Evolutionary conservation across 1,140 invertebrate species (phyloP).

Genomic region (Whitmania pigra): DNA sequence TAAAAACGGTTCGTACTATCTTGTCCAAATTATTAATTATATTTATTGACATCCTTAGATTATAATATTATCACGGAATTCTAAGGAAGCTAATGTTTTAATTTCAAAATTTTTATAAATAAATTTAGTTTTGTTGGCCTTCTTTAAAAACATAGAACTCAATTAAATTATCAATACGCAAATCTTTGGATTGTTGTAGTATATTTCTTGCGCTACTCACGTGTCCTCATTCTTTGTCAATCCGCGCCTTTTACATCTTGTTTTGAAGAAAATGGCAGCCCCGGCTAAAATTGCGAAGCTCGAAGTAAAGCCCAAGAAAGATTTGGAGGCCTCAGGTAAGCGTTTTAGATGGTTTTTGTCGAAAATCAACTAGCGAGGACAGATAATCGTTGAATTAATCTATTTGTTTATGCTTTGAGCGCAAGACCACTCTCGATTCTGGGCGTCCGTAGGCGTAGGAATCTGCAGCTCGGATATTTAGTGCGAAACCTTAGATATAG

Average conservation of each 20-base stretch:
- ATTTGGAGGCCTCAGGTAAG: background rate
- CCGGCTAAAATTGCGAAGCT: background rate
- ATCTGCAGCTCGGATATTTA: background rate
- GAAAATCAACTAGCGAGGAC: background rate
- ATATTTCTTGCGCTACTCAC: constrained; percentile 2
- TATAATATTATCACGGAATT: too few relatives aligned
- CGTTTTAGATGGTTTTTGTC: background rate
- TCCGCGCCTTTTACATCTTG: constrained; percentile 6
- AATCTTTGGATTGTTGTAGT: too few relatives aligned
- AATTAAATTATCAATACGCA: too few relatives aligned
- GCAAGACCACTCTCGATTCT: background rate
- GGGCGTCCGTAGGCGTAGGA: constrained; percentile 7
- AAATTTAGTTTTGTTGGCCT: too few relatives aligned
- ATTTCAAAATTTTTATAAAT: too few relatives aligned
- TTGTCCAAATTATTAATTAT: too few relatives aligned
- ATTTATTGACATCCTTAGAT: too few relatives aligned
- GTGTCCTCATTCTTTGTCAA: constrained; percentile 11
- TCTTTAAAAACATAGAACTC: too few relatives aligned
- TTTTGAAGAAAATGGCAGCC: constrained; percentile 15
- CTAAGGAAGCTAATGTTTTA: too few relatives aligned
- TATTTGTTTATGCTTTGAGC: constrained; percentile 4
- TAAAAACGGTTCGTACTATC: too few relatives aligned
- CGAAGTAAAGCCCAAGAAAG: constrained; percentile 3
- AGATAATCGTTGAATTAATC: background rate
- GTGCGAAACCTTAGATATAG: background rate